Conservation (phyloP, 2,113 vertebrate species). For the Sinocyclocheilus rhinocerous region DNA sequence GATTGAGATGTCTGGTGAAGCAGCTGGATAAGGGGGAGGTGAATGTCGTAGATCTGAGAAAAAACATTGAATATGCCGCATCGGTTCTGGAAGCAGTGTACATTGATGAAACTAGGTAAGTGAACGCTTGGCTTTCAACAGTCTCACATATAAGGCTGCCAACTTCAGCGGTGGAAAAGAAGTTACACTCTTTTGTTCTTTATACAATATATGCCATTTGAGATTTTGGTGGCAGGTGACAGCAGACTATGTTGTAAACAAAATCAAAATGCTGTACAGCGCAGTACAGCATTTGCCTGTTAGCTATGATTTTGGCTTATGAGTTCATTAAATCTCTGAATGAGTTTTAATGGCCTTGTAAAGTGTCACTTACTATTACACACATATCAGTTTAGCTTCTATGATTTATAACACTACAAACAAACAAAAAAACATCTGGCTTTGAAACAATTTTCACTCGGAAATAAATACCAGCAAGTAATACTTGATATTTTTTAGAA, state of each 20-base stretch:
- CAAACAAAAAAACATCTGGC: too few species aligned
- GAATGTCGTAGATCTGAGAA: conserved; percentile 89
- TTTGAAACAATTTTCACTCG: not conserved
- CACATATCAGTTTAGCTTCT: not conserved
- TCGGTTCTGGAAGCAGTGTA: conserved; percentile 94
- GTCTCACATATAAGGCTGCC: not conserved
- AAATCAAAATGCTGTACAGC: not conserved
- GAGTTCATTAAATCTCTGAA: not conserved
- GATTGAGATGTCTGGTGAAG: conserved; percentile 92
- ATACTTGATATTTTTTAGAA: too few species aligned
- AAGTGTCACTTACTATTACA: not conserved
- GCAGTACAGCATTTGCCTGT: not conserved
- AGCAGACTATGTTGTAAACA: not conserved
- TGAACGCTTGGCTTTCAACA: not conserved
- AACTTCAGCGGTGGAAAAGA: not conserved
- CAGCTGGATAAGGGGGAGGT: conserved; percentile 94
- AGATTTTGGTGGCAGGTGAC: not conserved
- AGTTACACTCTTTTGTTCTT: not conserved
- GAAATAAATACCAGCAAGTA: not conserved
- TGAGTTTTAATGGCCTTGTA: not conserved
- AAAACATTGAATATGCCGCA: conserved; percentile 94
- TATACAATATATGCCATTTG: not conserved
- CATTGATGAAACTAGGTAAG: conserved; percentile 94
- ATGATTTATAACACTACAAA: not conserved
- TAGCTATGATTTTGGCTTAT: not conserved